Percentiles rank a stretch among this genome's conserved stretches.
These are phyloP conservation scores for Panopea generosa DNA, from an alignment of 2,888 invertebrate genomes.

Conservation along the genomic window DNA sequence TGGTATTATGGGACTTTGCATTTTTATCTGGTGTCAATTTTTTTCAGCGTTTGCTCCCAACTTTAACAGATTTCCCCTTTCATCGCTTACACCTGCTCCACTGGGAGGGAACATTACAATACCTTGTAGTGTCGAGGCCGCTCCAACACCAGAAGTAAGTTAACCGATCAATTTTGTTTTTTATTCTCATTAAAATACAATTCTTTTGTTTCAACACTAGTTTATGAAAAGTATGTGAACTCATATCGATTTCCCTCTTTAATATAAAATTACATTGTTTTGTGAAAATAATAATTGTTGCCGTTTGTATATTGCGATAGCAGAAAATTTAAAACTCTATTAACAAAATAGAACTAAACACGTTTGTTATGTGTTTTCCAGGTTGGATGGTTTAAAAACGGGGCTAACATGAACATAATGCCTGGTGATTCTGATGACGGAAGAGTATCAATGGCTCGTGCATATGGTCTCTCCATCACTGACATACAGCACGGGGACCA, in stretches of 20 bases:
- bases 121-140: conserved; percentile 95
- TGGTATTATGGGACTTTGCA: too few relatives aligned
- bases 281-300: too few relatives aligned
- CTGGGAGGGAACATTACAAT: conserved; percentile 97
- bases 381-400: conserved; percentile 56
- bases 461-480: conserved; percentile 89
- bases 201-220: too few relatives aligned
- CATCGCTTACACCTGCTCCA: conserved; percentile 93
- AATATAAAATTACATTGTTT: too few relatives aligned
- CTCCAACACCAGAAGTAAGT: conserved; percentile 88
- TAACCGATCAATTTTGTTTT: too few relatives aligned
- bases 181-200: too few relatives aligned
- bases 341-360: not conserved
- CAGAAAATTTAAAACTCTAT: too few relatives aligned
- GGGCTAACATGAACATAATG: conserved; percentile 35
- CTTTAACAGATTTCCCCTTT: conserved; percentile 94
- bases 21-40: too few relatives aligned
- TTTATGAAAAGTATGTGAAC: too few relatives aligned
- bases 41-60: conserved; percentile 89
- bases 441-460: conserved; percentile 40
- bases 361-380: conserved; percentile 5
- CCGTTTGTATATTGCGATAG: too few relatives aligned
- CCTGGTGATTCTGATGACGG: conserved; percentile 14
- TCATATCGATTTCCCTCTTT: too few relatives aligned
- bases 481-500: conserved; percentile 64